Evolutionary conservation across 1,140 invertebrate genomes (phyloP), one percentile per base, ranked within the genome.

Genomic region (Caenorhabditis latens): DNA sequence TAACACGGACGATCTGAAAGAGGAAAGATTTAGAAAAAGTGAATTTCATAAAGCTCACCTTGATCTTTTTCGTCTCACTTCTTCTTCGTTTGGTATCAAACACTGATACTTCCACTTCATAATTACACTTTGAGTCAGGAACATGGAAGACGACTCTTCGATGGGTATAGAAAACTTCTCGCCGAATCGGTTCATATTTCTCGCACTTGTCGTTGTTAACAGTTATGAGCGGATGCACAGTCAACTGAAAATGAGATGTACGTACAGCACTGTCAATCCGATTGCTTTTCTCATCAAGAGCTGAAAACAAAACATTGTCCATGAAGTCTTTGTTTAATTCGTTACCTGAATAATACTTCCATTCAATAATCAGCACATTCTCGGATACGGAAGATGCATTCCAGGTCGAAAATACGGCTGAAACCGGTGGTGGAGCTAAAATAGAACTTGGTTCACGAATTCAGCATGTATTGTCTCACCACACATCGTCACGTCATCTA

Each of bases 41-140:
- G 5, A 7, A 11, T 63, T 63, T 13, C 1, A 32, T 11, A 40
- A 21, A 11, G 61, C 61, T 63, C 19, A 79, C 71, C 71, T 79
- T 42, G 11, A 79, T 79, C n/a, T 50, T 79, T 24, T 79, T 79
- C 19, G 40, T 14, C 19, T 79, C 71, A 24, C 71, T 79, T 14
- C 19, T 79, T 50, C 71, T 48, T 19, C n/a, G 46, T 24, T 79
- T 79, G 4, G 71, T 79, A 79, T 79, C 71, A 50, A 79, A 42
- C 13, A 42, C 46, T 9, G n/a, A 9, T 0, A 50, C 46, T 53
- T 79, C 71, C 32, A 79, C 43, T 79, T 79, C 71, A 50, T 79
- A 79, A 24, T 79, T 79, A n/a, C 71, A 79, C 19, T 79, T 42
- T 21, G 43, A 14, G 24, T 79, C 71, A 11, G 71, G 46, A 50